Base-by-base conservation (phyloP, 2,113 vertebrate species). In the Dromiciops gliroides region DNA sequence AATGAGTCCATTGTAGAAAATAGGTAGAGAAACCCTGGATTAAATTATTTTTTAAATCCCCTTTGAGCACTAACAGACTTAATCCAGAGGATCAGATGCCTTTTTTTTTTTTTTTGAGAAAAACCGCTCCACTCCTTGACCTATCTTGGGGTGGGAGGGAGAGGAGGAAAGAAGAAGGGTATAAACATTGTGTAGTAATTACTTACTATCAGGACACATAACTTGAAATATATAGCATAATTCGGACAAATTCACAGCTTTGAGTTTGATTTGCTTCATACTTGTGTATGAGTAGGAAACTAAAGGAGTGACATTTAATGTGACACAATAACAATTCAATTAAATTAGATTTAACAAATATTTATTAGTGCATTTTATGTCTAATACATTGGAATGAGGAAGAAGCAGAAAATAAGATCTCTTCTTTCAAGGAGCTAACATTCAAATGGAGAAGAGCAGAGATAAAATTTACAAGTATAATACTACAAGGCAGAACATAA, bases 401-500 rank as follows among this genome's bases (percentile, higher is more conserved):
- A 49, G 49, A 47, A 22, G 50, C 16, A 90, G 7, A 67, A 91
- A 48, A 51, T 2, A 51, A 91, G 91, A 47, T 83, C 8, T 47
- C 11, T 47, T n/a, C 0, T 44, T 12, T 93, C 0, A 51, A 90
- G 52, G 67, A 93, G 50, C 52, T 26, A 50, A 31, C 0, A 47
- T 8, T 75, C 88, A 60, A 91, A 9, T 48, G 48, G 24, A 5
- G 44, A 28, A 89, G 16, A 22, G 0, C 23, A 47, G 11, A 60
- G 0, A 19, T 14, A 37, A n/a, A 31, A 47, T 14, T 50, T 0
- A 89, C 0, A 90, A 24, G 56, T 89, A 16, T 56, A 51, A 16
- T 50, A 94, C 91, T 50, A 94, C 91, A 51, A 56, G 22, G 47
- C 16, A 12, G 88, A 51, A 26, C 48, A 93, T 51, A 93, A 92